Base-by-base conservation (phyloP, 2,113 vertebrate species). In the Sinocyclocheilus maitianheensis region DNA sequence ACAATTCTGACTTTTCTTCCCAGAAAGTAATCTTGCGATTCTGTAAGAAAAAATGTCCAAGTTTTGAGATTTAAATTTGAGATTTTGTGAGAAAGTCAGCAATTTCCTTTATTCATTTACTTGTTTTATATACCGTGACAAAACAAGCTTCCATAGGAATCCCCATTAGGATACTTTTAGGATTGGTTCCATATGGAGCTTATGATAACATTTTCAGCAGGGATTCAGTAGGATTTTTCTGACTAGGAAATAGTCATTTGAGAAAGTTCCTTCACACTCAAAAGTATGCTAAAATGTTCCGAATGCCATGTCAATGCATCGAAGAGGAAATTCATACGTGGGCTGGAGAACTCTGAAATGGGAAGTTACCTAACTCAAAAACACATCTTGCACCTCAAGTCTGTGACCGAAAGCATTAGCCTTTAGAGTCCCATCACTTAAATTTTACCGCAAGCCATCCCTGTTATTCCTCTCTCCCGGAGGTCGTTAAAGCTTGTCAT, bases 391-490 rank as follows among this genome's bases (percentile, higher is more conserved):
- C 6, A 6, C 30, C 26, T 20, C 69, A 72, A 72, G 26, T 40
- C 48, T 30, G 24, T 55, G 48, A 62, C 26, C 51, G 26, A 20
- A 78, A 51, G 77, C 77, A 80, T 80, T 53, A 77, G 76, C 48
- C 76, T 77, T 63, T 62, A 43, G 55, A 80, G 34, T 62, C 34
- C 55, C 55, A 80, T 80, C 77, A 80, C 77, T 80, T 62, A 60
- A 20, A 62, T 79, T 79, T 69, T 62, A 78, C 63, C 9, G 34
- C 48, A 40, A 65, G 26, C n/a, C 40, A 72, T 65, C 18, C 16
- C 40, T 85, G 24, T n/a, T 77, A 22, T 85, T 67, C 11, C 62
- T 69, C 76, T 85, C 24, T 5, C 12, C 46, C 22, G 1, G 26
- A 65, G 65, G 77, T 72, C 5, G 7, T 69, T 79, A 86, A 80